Conservation (phyloP, 2,113 vertebrate genomes). For the Daphoenositta chrysoptera region DNA sequence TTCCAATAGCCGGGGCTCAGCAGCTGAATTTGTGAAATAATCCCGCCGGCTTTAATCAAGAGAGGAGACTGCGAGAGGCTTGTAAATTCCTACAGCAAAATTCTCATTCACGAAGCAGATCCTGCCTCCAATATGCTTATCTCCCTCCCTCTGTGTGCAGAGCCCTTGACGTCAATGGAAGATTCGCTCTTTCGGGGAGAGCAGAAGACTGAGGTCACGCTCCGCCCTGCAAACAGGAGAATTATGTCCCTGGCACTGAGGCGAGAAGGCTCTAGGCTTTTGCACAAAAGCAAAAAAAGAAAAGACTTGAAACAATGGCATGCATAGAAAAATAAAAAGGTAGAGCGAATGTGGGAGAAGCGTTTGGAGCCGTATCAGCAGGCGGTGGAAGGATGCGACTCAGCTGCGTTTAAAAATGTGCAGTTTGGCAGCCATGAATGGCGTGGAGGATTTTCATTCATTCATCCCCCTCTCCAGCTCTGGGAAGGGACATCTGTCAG, state of each 20-base stretch:
- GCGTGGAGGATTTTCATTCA: constrained; percentile 20
- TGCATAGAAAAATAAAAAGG: neutral
- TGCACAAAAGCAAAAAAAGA: neutral
- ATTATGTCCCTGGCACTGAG: neutral
- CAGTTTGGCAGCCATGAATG: neutral
- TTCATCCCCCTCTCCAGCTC: neutral
- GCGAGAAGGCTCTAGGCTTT: neutral
- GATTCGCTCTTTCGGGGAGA: constrained; percentile 46
- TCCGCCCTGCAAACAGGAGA: neutral
- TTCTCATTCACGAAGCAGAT: constrained; percentile 50
- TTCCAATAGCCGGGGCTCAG: neutral
- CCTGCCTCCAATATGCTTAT: constrained; percentile 52
- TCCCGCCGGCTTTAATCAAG: constrained; percentile 41
- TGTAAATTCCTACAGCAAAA: constrained; percentile 63
- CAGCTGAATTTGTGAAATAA: constrained; percentile 22
- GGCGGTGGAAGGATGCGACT: neutral
- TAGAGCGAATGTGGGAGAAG: neutral
- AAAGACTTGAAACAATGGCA: neutral
- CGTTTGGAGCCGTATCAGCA: neutral
- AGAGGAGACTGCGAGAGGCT: constrained; percentile 35
- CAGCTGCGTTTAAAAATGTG: neutral
- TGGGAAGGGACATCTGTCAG: constrained; percentile 48
- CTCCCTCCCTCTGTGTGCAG: constrained; percentile 52
- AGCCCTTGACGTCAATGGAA: constrained; percentile 69
- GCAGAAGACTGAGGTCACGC: constrained; percentile 50